Base-by-base conservation (phyloP, 1,140 invertebrate genomes). In the Drosophila yakuba region DNA sequence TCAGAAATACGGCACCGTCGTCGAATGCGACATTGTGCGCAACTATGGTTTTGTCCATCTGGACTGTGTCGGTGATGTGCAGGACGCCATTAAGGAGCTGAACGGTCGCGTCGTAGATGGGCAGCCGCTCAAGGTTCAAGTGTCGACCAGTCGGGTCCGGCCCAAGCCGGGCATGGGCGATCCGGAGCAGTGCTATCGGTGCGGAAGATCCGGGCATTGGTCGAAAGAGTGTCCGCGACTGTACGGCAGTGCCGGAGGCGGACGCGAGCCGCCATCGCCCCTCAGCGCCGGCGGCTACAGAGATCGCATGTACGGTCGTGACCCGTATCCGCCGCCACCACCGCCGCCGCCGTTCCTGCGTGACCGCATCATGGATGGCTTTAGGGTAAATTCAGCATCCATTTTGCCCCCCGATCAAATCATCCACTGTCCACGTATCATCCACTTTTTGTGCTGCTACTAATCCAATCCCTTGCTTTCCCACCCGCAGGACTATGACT, bases 81-180 rank as follows among this genome's bases (percentile, higher is more conserved):
- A 97, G 93, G 96, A 96, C 72, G 95, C 96, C 38, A 97, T 97
- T 84, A 97, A 96, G 94, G 97, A 97, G 89, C 93, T 97, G 78
- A 97, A 97, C 93, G 96, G 96, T 79, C 95, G 95, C 91, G 95
- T 96, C 90, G 96, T 97, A 58, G 96, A 97, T 93, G 96, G 96
- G 36, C 96, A 97, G 92, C 96, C 96, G 39, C 96, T 97, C 94
- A 97, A 97, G 93, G 97, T 97, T 61, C 96, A 98, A 94, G 94
- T 98, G 54, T 98, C 97, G 44, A 97, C 97, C 55, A 97, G 97
- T 93, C 96, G 97, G 92, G 97, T 98, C 8, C 94, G 97, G 75
- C 97, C 97, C 92, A 96, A 97, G 91, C 97, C 97, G 77, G 97
- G 97, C 75, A 98, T 98, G 97, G 97, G 97, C 80, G 97, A 98